Conservation (phyloP, 1,140 invertebrate species). For the Solenopsis fugax region DNA sequence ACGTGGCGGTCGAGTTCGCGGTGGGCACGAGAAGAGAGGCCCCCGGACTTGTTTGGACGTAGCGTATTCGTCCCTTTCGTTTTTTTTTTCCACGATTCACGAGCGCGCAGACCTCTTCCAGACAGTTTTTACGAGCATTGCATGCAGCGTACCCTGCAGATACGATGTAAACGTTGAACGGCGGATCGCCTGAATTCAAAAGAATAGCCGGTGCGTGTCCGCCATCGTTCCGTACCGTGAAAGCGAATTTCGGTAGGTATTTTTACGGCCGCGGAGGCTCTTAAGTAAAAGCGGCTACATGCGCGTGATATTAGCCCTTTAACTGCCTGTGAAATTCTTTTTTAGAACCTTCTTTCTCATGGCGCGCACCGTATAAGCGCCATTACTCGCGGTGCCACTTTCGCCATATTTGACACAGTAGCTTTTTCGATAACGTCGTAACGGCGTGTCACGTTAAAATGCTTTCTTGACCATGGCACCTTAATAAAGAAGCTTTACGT, state of each 20-base stretch:
- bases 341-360: conserved; percentile 8
- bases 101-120: conserved; percentile 64
- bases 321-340: conserved; percentile 60
- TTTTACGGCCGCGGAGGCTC: conserved; percentile 51
- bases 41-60: conserved; percentile 47
- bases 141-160: conserved; percentile 48
- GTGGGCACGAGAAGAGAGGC: not conserved
- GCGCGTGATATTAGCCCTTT: conserved; percentile 55
- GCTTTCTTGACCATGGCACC: not conserved
- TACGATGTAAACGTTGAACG: conserved; percentile 37
- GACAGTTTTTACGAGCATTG: conserved; percentile 71
- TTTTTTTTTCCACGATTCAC: conserved; percentile 49
- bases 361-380: conserved; percentile 16
- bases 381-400: conserved; percentile 19
- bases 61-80: conserved; percentile 58
- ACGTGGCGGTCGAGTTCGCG: conserved; percentile 9
- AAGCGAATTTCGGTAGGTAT: conserved; percentile 66
- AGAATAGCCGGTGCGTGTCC: conserved; percentile 62
- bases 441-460: conserved; percentile 11
- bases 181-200: conserved; percentile 66
- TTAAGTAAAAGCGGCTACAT: conserved; percentile 57
- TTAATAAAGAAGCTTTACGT: conserved; percentile 24
- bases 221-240: conserved; percentile 47
- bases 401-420: conserved; percentile 50
- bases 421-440: conserved; percentile 48